Evolutionary conservation across 2,113 vertebrate species (phyloP), one percentile per base, ranked within the genome.

Genomic region (Rhinogobius similis): DNA sequence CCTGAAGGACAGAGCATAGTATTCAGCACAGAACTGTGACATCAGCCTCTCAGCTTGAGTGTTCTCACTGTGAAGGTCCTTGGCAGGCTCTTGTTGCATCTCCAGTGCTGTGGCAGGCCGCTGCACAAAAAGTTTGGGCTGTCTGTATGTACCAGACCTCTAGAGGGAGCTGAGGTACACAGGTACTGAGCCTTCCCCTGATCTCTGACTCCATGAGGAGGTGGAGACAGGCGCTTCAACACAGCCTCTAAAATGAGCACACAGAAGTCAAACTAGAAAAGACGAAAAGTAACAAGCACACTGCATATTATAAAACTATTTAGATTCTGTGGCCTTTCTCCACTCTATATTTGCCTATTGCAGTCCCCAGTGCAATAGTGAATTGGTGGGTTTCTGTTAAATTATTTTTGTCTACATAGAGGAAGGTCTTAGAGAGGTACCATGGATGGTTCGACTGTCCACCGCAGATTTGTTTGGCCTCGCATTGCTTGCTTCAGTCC

Each of bases 51-150:
- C 24, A 16, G 23, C 41, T 10, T 38, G 16, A 46, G 21, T 21
- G 20, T 53, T 39, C 93, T 93, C 89, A 98, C 96, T 88, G 96
- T 97, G 88, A 98, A 98, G 3, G 96, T 92, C 86, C 95, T 95
- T 0, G 97, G 96, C 78, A 98, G 93, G 36, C 95, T 97, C 82
- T 98, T 98, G 89, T 98, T 98, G 82, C 96, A 97, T 72, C 96
- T 94, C 96, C 96, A 98, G 91, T 98, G 96, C 26, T 94, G 94
- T 9, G 96, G 96, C 85, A 98, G 92, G 67, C 94, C 93, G 23
- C 95, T 97, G 93, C 96, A 97, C 69, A 97, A 93, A 93, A 98
- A 96, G 93, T 97, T 97, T 24, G 96, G 96, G 85, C 96, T 98
- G 93, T 97, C 96, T 0, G 96, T 98, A 68, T 94, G 93, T 0